These are phyloP conservation scores for Megalurothrips usitatus DNA, from an alignment of 2,888 invertebrate genomes.

Conservation along the genomic window DNA sequence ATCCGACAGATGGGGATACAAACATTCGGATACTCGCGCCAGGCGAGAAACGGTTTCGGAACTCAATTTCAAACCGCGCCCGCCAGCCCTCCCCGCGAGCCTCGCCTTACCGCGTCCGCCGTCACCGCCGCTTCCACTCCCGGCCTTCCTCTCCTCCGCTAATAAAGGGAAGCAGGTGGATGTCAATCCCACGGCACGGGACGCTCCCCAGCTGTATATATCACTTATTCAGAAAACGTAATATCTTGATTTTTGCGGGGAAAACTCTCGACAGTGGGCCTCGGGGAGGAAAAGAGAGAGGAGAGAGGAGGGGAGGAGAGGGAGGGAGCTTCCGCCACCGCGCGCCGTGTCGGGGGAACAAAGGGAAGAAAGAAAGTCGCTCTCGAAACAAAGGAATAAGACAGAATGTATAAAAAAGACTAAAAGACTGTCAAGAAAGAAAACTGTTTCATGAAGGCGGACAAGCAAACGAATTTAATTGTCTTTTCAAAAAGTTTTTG, in stretches of 20 bases:
- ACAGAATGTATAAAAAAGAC: background rate
- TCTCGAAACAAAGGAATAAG: conserved; percentile 25
- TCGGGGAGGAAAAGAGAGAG: too few species aligned
- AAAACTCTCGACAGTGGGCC: conserved; percentile 24
- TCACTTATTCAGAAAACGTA: conserved; percentile 15
- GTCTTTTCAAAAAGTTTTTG: conserved; percentile 17
- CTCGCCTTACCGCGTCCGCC: too few species aligned
- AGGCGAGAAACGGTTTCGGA: too few species aligned
- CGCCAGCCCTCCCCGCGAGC: too few species aligned
- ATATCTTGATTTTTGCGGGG: conserved; percentile 20
- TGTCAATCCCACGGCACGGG: background rate
- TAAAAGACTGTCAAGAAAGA: conserved; percentile 3
- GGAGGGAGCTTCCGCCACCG: background rate
- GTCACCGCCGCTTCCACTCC: too few species aligned
- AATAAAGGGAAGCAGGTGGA: background rate
- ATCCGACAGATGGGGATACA: too few species aligned
- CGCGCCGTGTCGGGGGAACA: background rate
- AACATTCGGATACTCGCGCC: too few species aligned
- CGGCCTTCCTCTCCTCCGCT: background rate
- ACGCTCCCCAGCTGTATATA: background rate
- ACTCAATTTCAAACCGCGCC: too few species aligned
- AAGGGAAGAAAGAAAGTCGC: conserved; percentile 21
- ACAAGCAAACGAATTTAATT: conserved; percentile 25
- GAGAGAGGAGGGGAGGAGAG: too few species aligned
- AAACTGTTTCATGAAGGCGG: conserved; percentile 18